Base-by-base conservation (phyloP, 2,797 vertebrate species). In the Onychomys arenicola region DNA sequence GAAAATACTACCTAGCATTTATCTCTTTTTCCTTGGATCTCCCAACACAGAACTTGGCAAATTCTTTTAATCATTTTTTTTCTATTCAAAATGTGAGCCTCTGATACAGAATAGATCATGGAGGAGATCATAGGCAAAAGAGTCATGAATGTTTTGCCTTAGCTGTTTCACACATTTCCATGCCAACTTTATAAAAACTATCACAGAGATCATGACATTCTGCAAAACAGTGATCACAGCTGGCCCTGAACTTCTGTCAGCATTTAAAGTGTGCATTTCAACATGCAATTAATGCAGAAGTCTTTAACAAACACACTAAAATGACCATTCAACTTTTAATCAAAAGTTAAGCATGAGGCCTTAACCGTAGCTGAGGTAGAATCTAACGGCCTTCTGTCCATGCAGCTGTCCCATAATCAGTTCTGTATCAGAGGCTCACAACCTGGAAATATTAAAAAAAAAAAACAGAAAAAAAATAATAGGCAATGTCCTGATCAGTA, bases 131-230 rank as follows among this genome's bases (percentile, higher is more conserved):
- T 14, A 0, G 32, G 25, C 27, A n/a, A 5, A 2, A 5, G 0
- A 5, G 21, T 16, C 49, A 7, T 0, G 12, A 0, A 0, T 4
- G 52, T n/a, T 90, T 59, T 11, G 27, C 34, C 23, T 61, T 34
- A 23, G 43, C 6, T 25, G 5, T 1, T 23, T 11, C 6, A n/a
- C 4, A 3, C 3, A n/a, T 21, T 8, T 25, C n/a, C 32, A 13
- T 1, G 1, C 1, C 1, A 43, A 21, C 16, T 37, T 19, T 55
- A 2, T 11, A 27, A 0, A 14, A 6, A 2, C 6, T 17, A 2
- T 21, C 10, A 69, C 21, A 1, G 4, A 5, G 55, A 14, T 19
- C 52, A 43, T 37, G 52, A 27, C 5, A 3, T 1, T 3, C 9
- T 16, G 21, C 43, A 8, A 1, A 19, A 11, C 0, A 43, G 29